Percentiles rank a stretch among this genome's conserved stretches.
These are phyloP conservation scores for Microtus oregoni DNA, from an alignment of 2,113 vertebrate species.

Conservation along the genomic window DNA sequence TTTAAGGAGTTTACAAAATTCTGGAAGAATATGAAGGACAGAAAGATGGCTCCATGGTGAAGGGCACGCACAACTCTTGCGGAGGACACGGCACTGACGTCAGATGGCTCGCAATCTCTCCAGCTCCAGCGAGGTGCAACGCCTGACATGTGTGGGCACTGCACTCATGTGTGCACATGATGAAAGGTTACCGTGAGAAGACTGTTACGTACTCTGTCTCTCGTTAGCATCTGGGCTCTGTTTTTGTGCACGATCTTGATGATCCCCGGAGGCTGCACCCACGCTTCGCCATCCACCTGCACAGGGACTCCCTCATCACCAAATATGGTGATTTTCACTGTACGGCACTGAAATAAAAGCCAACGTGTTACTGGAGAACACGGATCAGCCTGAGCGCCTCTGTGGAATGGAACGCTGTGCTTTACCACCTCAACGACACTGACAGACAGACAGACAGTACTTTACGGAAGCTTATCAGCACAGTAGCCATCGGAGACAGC, in stretches of 20 bases:
- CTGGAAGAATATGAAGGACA: background rate
- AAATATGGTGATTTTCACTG: constrained; percentile 98
- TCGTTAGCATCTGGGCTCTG: constrained; percentile 97
- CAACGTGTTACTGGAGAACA: constrained; percentile 62
- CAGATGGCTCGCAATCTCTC: background rate
- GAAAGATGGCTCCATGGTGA: background rate
- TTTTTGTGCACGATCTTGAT: constrained; percentile 99
- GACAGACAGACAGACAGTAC: background rate
- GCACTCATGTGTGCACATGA: background rate
- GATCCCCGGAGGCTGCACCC: constrained; percentile 97
- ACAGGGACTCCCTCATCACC: constrained; percentile 98
- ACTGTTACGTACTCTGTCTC: constrained; percentile 93
- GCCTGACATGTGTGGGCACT: no score
- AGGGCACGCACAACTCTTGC: no score
- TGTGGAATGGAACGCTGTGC: constrained; percentile 35
- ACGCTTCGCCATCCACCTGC: constrained; percentile 98
- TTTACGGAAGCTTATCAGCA: constrained; percentile 25
- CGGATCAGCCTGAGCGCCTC: constrained; percentile 41
- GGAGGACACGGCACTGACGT: background rate
- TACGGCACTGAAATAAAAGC: constrained; percentile 91
- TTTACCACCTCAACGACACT: constrained; percentile 17
- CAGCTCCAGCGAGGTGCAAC: background rate
- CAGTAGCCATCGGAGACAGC: background rate
- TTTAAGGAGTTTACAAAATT: background rate
- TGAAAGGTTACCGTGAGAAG: background rate